A percentile compares a stretch with the other conserved stretches of the same genome.
These are phyloP conservation scores for Julus scanicus DNA, from an alignment of 2,888 invertebrate species.

Conservation along the genomic window DNA sequence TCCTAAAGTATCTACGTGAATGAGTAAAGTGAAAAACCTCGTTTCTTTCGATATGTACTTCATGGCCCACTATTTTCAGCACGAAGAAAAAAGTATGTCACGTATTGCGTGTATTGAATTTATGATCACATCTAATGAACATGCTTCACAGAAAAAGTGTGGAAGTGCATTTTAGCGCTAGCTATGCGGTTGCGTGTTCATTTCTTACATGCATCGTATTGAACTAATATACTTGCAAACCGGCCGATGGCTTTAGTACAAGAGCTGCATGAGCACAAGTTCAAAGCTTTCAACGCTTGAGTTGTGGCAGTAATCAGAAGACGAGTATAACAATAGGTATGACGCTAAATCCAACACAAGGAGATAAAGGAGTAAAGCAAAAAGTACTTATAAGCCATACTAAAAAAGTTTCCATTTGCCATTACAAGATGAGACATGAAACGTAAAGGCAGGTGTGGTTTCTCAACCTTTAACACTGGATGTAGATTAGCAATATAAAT, in stretches of 20 bases:
- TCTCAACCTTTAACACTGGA: not conserved
- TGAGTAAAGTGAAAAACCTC: not conserved
- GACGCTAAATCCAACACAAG: not conserved
- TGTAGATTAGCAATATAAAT: not conserved
- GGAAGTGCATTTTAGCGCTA: not conserved
- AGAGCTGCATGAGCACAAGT: not conserved
- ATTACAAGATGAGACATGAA: not conserved
- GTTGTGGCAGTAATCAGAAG: not conserved
- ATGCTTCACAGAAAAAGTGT: not conserved
- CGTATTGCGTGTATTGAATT: slow-evolving; percentile 16
- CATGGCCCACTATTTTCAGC: not conserved
- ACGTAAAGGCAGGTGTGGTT: not conserved
- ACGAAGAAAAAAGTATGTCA: slow-evolving; percentile 7
- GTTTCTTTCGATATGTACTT: not conserved
- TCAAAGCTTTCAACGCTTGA: not conserved
- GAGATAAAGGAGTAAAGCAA: too few relatives aligned
- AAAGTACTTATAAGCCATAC: not conserved
- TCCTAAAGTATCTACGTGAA: not conserved
- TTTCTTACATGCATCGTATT: slow-evolving; percentile 14
- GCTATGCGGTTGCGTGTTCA: not conserved
- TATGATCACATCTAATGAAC: slow-evolving; percentile 22
- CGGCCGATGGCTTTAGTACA: not conserved
- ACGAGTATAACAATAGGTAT: not conserved
- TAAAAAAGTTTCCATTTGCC: not conserved
- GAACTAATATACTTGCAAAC: not conserved